Evolutionary conservation across 1,140 invertebrate species (phyloP).

Genomic region (Lepidotrigona ventralis): DNA sequence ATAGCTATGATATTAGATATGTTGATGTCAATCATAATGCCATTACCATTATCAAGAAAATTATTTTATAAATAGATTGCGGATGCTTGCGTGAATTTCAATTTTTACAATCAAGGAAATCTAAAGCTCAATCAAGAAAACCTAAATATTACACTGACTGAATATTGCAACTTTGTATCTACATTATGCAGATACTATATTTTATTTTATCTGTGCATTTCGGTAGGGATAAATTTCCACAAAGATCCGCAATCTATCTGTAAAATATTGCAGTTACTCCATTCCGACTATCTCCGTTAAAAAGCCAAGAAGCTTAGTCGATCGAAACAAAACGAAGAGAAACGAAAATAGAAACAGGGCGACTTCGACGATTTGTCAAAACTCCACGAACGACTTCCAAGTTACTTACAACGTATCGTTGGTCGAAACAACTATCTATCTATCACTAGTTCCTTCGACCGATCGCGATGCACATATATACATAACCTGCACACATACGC

Average conservation of each 20-base stretch:
- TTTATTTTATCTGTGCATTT: too few species aligned
- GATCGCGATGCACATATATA: neutral
- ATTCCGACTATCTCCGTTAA: neutral
- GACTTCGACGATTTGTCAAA: conserved; percentile 66
- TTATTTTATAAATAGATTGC: too few species aligned
- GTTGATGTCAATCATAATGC: too few species aligned
- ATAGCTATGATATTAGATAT: too few species aligned
- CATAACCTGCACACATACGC: neutral
- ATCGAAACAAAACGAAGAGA: neutral
- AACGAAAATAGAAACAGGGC: neutral
- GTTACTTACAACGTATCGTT: conserved; percentile 29
- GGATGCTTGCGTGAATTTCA: too few species aligned
- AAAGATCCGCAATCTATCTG: neutral
- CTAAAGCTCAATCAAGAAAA: too few species aligned
- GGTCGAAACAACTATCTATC: conserved; percentile 16
- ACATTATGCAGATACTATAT: too few species aligned
- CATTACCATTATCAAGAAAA: neutral
- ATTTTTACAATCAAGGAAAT: too few species aligned
- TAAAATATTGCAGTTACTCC: neutral
- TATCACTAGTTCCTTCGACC: conserved; percentile 4
- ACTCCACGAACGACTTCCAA: conserved; percentile 59
- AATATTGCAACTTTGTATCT: too few species aligned
- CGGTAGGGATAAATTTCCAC: too few species aligned
- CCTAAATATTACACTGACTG: too few species aligned
- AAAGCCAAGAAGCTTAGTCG: neutral